Percentiles rank a stretch among this genome's conserved stretches.
Conservation (phyloP, 2,888 invertebrate species). For the Tethea ocularis region DNA sequence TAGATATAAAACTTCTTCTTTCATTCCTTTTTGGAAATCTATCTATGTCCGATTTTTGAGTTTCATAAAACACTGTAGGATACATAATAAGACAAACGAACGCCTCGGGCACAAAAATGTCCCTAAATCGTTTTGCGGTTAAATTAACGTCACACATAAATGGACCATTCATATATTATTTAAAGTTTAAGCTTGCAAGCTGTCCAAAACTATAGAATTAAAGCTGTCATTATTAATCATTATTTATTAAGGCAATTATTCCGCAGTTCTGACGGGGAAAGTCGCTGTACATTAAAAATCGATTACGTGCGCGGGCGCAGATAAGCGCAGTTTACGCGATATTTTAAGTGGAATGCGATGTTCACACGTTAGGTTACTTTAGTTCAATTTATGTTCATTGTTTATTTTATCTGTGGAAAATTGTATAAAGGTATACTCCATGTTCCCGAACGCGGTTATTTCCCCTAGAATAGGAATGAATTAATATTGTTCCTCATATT, state of each 20-base stretch:
- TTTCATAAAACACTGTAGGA: too few relatives aligned
- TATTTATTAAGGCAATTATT: conserved; percentile 6
- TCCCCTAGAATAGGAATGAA: too few relatives aligned
- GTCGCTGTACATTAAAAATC: conserved; percentile 38
- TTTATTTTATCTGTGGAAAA: conserved; percentile 24
- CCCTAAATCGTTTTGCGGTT: too few relatives aligned
- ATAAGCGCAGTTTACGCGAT: conserved; percentile 38
- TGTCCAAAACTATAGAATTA: not conserved
- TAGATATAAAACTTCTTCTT: too few relatives aligned
- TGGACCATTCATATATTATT: too few relatives aligned
- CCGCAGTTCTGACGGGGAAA: conserved; percentile 20
- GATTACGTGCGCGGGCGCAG: conserved; percentile 39
- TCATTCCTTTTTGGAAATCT: too few relatives aligned
- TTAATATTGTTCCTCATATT: too few relatives aligned
- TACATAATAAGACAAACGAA: too few relatives aligned
- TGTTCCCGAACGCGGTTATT: too few relatives aligned
- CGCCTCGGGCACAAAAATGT: too few relatives aligned
- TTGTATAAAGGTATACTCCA: not conserved
- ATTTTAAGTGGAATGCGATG: conserved; percentile 54
- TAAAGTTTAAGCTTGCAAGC: not conserved
- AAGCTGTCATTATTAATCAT: not conserved
- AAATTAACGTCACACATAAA: too few relatives aligned
- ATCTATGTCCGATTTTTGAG: too few relatives aligned
- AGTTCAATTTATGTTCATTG: conserved; percentile 33
- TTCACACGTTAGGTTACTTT: conserved; percentile 37